Evolutionary conservation across 2,888 invertebrate genomes (phyloP).

Genomic region (Caenorhabditis becei): DNA sequence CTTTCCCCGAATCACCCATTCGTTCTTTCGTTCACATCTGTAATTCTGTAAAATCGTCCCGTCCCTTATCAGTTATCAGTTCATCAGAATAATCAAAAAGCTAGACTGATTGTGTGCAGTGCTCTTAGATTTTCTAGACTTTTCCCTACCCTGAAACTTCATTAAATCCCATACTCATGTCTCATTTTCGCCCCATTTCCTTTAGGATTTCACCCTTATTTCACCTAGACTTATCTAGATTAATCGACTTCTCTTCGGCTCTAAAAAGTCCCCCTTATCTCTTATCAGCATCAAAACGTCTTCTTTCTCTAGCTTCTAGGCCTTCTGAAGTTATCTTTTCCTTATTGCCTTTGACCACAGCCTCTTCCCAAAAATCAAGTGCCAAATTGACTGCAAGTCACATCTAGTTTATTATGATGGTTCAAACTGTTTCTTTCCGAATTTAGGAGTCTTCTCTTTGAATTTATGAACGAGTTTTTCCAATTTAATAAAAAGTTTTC

Average conservation of each 20-base stretch:
- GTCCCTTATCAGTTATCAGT: no score
- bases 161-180: neutral
- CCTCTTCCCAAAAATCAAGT: neutral
- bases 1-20: neutral
- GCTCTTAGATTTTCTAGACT: neutral
- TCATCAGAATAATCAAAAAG: no score
- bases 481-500: neutral
- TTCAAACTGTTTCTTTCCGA: neutral
- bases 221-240: conserved; percentile 8
- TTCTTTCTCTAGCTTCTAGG: neutral
- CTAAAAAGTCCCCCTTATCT: neutral
- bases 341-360: neutral
- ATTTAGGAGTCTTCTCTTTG: no score
- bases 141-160: neutral
- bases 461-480: no score
- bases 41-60: neutral
- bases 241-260: conserved; percentile 4
- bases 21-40: neutral
- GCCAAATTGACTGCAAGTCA: conserved; percentile 10
- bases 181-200: no score
- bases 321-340: neutral
- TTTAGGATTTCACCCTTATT: neutral
- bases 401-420: neutral
- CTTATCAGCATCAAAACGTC: neutral
- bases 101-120: no score